phyloP scores from a whole-genome alignment of 2,888 invertebrate species.

The Herminia tarsipennalis region DNA sequence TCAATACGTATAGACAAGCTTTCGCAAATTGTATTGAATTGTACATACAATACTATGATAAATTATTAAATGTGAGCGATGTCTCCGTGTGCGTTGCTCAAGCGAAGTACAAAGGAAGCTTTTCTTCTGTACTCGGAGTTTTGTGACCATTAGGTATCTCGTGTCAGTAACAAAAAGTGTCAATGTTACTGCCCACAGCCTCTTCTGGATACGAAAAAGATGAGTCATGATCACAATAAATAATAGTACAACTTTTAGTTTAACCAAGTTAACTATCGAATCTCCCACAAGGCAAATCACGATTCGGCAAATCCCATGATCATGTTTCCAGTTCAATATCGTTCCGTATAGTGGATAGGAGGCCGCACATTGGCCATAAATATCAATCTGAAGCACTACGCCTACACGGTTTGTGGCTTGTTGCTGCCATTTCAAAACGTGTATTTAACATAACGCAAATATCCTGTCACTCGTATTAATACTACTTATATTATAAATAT shows the following conservation, averaged over 20 bases:
- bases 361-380: conserved; percentile 44
- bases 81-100: no score
- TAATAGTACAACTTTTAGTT: conserved; percentile 4
- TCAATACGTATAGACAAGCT: no score
- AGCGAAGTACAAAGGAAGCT: no score
- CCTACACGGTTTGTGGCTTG: conserved; percentile 40
- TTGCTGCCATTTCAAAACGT: conserved; percentile 44
- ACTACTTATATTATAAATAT: no score
- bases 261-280: conserved; percentile 9
- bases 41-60: no score
- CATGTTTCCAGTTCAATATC: conserved; percentile 32
- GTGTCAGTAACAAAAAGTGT: no score
- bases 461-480: not conserved
- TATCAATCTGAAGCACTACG: conserved; percentile 42
- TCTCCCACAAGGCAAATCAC: conserved; percentile 18
- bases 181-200: no score
- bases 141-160: no score
- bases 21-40: no score
- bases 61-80: no score
- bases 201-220: not conserved
- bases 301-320: conserved; percentile 35
- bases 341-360: conserved; percentile 25
- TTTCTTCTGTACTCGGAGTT: no score
- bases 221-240: not conserved
- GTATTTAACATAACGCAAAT: conserved; percentile 22